A percentile compares a stretch with the other conserved stretches of the same genome.
phyloP scores from a whole-genome alignment of 2,113 vertebrate species.

The Myotis lucifugus region DNA sequence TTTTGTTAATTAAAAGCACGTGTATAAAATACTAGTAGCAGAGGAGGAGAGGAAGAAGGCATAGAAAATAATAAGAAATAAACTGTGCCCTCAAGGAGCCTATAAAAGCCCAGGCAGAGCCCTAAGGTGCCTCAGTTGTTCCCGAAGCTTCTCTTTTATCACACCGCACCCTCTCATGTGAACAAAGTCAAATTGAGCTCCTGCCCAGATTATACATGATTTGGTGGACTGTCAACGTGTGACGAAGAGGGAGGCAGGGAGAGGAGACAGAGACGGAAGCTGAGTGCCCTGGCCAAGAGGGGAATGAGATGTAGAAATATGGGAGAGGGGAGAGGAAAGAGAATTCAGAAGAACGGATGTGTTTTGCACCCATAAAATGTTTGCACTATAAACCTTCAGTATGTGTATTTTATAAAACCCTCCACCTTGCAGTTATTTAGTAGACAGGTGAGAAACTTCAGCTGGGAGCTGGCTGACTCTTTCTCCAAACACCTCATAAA shows the following conservation, averaged over 20 bases:
- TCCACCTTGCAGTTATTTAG: slow-evolving; percentile 29
- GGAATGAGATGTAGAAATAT: neutral
- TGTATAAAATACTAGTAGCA: neutral
- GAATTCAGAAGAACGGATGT: neutral
- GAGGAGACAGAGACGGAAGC: neutral
- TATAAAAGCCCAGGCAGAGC: neutral
- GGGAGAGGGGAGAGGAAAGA: neutral
- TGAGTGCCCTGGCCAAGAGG: neutral
- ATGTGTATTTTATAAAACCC: neutral
- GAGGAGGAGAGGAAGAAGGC: neutral
- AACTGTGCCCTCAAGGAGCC: neutral
- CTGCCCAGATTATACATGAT: neutral
- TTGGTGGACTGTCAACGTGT: neutral
- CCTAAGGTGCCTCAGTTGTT: neutral
- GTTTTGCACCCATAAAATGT: neutral
- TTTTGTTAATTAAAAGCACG: slow-evolving; percentile 18
- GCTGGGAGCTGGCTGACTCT: neutral
- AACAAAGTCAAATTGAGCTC: neutral
- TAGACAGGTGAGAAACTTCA: slow-evolving; percentile 32
- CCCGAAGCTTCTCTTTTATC: neutral
- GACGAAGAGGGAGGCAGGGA: neutral
- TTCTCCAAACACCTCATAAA: neutral
- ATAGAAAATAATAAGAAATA: neutral
- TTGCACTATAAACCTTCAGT: neutral
- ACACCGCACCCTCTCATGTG: rapidly evolving